Evolutionary conservation across 1,140 invertebrate species (phyloP), one percentile per base, ranked within the genome.

Genomic region (Papilio dardanus): DNA sequence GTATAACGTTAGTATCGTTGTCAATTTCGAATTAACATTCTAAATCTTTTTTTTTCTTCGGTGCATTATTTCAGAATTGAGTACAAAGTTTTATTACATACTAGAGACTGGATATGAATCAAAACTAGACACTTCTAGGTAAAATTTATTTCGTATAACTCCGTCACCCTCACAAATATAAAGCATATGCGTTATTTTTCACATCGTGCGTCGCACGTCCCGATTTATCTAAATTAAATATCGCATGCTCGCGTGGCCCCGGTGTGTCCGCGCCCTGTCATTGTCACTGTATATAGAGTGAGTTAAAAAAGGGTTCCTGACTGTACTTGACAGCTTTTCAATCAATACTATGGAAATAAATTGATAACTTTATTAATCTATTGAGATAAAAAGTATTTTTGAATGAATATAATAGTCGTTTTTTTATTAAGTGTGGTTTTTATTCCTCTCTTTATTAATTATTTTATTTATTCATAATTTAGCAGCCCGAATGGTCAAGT

Each of bases 191-290:
- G 90, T 93, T 89, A 92, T 93, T 92, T 92, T 92, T 91, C 83
- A 87, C 81, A 82, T 80, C 81, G 81, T 79, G 76, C 81, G 82
- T 85, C 88, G 88, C 81, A 87, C 90, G 88, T 89, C 85, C 85
- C 90, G 90, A 93, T 93, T 93, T 93, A 93, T 93, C 91, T 93
- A 93, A 93, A 93, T 93, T 93, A 93, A 92, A 90, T 87, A 93
- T 93, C 92, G 88, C 84, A 91, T 86, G 87, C 89, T 88, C 89
- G 88, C 86, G 89, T 86, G 86, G 79, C 86, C 76, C 84, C 81
- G 81, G 79, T 86, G 84, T 84, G 81, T 82, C 79, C 84, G 74
- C 76, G 81, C 81, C 83, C 82, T 86, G 75, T 74, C 82, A 84
- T 78, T 83, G 58, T 78, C 42, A 79, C 75, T 83, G 73, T 81